These are phyloP conservation scores for Neelides sp. DNA, from an alignment of 1,140 invertebrate species.

Conservation along the genomic window DNA sequence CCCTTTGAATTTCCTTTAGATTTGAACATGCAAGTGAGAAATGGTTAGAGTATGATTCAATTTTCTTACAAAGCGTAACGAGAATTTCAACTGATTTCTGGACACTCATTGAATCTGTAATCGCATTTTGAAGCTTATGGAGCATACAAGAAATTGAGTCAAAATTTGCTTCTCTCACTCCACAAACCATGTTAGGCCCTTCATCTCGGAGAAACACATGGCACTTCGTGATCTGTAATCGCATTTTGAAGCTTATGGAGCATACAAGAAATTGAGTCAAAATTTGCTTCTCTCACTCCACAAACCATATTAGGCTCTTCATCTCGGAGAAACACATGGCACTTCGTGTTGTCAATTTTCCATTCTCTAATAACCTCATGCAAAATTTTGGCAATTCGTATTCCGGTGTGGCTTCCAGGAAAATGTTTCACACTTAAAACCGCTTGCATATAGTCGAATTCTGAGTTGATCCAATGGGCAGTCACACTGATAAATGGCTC, in stretches of 20 bases:
- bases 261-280: neutral
- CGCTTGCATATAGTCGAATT: neutral
- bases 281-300: neutral
- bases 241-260: too few species aligned
- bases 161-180: neutral
- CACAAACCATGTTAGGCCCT: conserved; percentile 29
- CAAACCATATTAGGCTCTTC: conserved; percentile 31
- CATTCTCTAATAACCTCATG: conserved; percentile 21
- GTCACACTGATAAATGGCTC: conserved; percentile 32
- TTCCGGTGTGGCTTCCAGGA: conserved; percentile 22
- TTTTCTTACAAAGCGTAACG: neutral
- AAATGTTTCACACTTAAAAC: conserved; percentile 4
- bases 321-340: conserved; percentile 21
- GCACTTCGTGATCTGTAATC: conserved; percentile 18
- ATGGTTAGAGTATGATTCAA: neutral
- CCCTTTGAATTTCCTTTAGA: conserved; percentile 7
- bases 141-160: neutral
- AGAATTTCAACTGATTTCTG: neutral
- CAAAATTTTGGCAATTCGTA: conserved; percentile 20
- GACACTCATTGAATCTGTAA: neutral
- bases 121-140: neutral
- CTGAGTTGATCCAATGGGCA: conserved; percentile 32
- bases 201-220: conserved; percentile 28
- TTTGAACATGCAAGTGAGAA: neutral
- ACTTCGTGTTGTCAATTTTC: conserved; percentile 26